phyloP scores from a whole-genome alignment of 2,113 vertebrate genomes.

The Prionailurus viverrinus region DNA sequence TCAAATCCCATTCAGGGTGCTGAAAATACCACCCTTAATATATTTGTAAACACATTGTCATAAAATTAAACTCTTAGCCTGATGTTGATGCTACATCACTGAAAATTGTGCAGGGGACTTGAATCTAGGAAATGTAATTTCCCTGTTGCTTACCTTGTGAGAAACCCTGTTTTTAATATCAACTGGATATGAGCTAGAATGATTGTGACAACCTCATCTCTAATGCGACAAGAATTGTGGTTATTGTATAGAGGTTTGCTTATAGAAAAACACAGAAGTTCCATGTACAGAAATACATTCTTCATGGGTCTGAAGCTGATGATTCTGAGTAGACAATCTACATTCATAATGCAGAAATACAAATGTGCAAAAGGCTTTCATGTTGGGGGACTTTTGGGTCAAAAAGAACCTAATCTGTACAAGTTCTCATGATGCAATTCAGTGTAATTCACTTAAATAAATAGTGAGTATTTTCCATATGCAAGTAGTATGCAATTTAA shows the following conservation, averaged over 20 bases:
- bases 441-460: not conserved
- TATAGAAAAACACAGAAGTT: constrained; percentile 58
- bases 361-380: not conserved
- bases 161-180: constrained; percentile 79
- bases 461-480: not conserved
- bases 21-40: constrained; percentile 68
- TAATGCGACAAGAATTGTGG: constrained; percentile 64
- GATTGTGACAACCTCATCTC: constrained; percentile 73
- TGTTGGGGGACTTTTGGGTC: not conserved
- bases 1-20: constrained; percentile 69
- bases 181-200: constrained; percentile 74
- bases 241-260: constrained; percentile 68
- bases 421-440: not conserved
- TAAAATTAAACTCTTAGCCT: constrained; percentile 72
- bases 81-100: constrained; percentile 65
- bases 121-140: constrained; percentile 78
- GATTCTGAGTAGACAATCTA: constrained; percentile 50
- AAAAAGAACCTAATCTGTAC: not conserved
- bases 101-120: constrained; percentile 67
- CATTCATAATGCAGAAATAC: not conserved
- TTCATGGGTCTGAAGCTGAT: not conserved
- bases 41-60: constrained; percentile 75
- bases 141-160: constrained; percentile 78
- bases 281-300: not conserved
- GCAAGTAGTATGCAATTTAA: not conserved